phyloP scores from a whole-genome alignment of 2,888 invertebrate genomes.

The Rhamphomyia laevipes region DNA sequence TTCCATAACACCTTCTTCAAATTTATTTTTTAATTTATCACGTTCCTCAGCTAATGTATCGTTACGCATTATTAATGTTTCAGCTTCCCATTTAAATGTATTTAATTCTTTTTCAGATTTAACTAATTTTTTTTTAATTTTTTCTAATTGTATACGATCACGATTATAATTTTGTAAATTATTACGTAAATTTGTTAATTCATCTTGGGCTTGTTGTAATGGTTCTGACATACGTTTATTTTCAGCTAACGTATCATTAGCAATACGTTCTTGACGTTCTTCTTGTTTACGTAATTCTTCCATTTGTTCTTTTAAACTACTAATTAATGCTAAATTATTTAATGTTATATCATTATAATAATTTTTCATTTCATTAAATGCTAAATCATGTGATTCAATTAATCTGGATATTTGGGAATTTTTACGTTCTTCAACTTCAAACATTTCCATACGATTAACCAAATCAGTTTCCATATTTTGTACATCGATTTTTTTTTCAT shows the following conservation, averaged over 20 bases:
- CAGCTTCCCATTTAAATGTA: slow-evolving; percentile 50
- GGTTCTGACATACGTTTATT: slow-evolving; percentile 64
- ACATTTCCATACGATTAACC: slow-evolving; percentile 69
- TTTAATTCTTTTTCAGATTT: slow-evolving; percentile 44
- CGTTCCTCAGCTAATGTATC: slow-evolving; percentile 65
- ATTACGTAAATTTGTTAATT: slow-evolving; percentile 59
- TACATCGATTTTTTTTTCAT: slow-evolving; percentile 53
- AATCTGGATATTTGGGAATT: slow-evolving; percentile 74
- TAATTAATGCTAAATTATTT: slow-evolving; percentile 84
- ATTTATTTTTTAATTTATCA: slow-evolving; percentile 64
- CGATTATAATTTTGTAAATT: slow-evolving; percentile 77
- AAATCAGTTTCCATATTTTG: slow-evolving; percentile 60
- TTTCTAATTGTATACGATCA: slow-evolving; percentile 62
- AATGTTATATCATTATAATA: slow-evolving; percentile 92
- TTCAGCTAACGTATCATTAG: slow-evolving; percentile 45
- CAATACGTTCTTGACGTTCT: slow-evolving; percentile 60
- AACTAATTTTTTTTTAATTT: slow-evolving; percentile 27
- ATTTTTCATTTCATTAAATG: slow-evolving; percentile 81
- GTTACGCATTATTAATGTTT: slow-evolving; percentile 63
- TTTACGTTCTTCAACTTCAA: slow-evolving; percentile 84
- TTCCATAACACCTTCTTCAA: slow-evolving; percentile 73
- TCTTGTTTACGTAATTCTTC: slow-evolving; percentile 64
- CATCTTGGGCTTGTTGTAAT: slow-evolving; percentile 54
- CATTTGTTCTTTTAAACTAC: slow-evolving; percentile 78
- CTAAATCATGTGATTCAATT: slow-evolving; percentile 69